phyloP scores from a whole-genome alignment of 2,797 vertebrate genomes.

The Geotrypetes seraphini region DNA sequence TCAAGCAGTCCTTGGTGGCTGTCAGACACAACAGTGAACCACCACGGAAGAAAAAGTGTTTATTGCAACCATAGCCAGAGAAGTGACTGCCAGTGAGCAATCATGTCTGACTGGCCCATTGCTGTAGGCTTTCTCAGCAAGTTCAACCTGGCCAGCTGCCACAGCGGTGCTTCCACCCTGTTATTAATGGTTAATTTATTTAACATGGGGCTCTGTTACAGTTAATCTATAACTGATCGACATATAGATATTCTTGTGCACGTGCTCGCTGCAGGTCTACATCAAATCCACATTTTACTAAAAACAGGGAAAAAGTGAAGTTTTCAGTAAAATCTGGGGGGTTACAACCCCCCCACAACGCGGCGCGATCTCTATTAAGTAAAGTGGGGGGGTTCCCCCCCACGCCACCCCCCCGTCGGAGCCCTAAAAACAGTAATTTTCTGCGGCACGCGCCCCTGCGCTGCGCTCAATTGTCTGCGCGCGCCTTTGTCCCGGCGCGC shows the following conservation, averaged over 20 bases:
- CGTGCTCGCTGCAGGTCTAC: no score
- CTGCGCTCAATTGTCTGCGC: no score
- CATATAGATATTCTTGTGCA: slow-evolving; percentile 4
- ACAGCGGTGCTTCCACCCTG: slow-evolving; percentile 24
- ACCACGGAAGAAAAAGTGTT: slow-evolving; percentile 65
- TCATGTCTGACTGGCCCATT: slow-evolving; percentile 22
- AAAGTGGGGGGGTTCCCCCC: no score
- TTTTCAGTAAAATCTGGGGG: no score
- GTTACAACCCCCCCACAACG: no score
- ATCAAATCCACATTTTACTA: no score
- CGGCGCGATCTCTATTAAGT: no score
- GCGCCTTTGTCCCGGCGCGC: no score
- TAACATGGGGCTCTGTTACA: slow-evolving; percentile 15
- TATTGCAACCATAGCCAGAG: slow-evolving; percentile 51
- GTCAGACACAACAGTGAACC: slow-evolving; percentile 70
- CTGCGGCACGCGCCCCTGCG: no score
- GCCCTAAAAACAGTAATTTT: no score
- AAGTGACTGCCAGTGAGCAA: slow-evolving; percentile 45
- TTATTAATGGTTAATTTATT: slow-evolving; percentile 30
- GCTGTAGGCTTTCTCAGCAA: slow-evolving; percentile 34
- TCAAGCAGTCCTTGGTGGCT: slow-evolving; percentile 60
- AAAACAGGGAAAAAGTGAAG: no score
- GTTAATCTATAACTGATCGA: slow-evolving; percentile 10
- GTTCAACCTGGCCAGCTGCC: slow-evolving; percentile 38
- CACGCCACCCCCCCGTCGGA: no score